Evolutionary conservation across 92 coral and sea anemone genomes (phyloP).

Genomic region (Porites lobata): DNA sequence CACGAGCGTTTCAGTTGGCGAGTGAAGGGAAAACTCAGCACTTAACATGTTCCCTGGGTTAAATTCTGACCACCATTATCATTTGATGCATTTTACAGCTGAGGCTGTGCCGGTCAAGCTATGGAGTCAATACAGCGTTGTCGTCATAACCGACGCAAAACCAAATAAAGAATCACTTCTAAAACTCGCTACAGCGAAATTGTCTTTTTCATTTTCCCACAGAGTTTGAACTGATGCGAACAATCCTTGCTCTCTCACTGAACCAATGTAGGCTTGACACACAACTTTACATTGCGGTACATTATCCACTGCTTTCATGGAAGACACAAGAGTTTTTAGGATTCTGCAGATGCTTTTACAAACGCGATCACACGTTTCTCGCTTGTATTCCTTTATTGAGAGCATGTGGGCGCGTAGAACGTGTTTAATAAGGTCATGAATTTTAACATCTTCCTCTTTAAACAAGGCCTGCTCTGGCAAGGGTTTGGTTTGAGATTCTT

Average conservation of each 20-base stretch:
- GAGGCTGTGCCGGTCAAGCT: neutral
- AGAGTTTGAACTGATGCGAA: slow-evolving; percentile 83
- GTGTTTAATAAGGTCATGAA: slow-evolving; percentile 77
- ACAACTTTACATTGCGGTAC: slow-evolving; percentile 72
- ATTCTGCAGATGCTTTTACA: slow-evolving; percentile 81
- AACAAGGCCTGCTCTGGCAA: slow-evolving; percentile 72
- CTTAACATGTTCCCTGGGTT: no score
- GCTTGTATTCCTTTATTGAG: slow-evolving; percentile 74
- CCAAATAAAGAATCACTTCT: slow-evolving; percentile 86
- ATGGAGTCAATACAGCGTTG: slow-evolving; percentile 38
- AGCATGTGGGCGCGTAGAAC: slow-evolving; percentile 83
- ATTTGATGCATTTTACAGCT: no score
- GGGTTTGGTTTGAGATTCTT: slow-evolving; percentile 41
- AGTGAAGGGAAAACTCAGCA: no score
- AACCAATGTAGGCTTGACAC: slow-evolving; percentile 79
- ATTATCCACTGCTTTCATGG: slow-evolving; percentile 80
- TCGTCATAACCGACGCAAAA: slow-evolving; percentile 71
- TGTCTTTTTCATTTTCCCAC: slow-evolving; percentile 86
- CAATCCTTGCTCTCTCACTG: slow-evolving; percentile 85
- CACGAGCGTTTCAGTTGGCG: no score
- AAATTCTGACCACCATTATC: no score
- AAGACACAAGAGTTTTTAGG: slow-evolving; percentile 76
- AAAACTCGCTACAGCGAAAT: slow-evolving; percentile 88
- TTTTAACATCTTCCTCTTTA: slow-evolving; percentile 87
- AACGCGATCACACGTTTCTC: slow-evolving; percentile 86